Evolutionary conservation across 2,888 invertebrate species (phyloP), one percentile per base, ranked within the genome.

Genomic region (Phyllotreta striolata): DNA sequence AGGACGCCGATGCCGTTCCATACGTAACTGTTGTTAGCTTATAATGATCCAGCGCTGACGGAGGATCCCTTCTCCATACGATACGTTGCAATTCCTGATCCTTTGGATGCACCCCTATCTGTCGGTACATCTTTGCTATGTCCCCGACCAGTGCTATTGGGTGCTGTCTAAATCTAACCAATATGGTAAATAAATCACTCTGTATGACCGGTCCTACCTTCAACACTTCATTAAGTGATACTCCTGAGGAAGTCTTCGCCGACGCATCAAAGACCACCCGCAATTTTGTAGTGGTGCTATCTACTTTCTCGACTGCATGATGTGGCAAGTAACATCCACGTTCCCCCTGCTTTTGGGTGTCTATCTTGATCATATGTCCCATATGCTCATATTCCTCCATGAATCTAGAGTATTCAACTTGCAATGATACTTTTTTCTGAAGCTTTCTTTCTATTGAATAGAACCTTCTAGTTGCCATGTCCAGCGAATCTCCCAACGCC

Each of bases 41-140:
- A 37, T 46, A 66, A 49, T 63, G 58, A 37, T 37, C 39, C 41
- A 66, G 13, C 12, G 35, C 38, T 9, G 35, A 8, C 9, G n/a
- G 9, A 3, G 55, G 52, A 41, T 64, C 34, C 14, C 43, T 8
- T 13, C 76, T 61, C 77, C 77, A 80, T 1, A 78, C 49, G 6
- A 78, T 77, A 40, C 73, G 55, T 61, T 79, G 78, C 4, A 76
- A 64, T 10, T 70, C 55, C 4, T 66, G 39, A 55, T 78, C 70
- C 1, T 69, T 56, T 4, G 66, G 44, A 2, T 61, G 12, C 0
- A 77, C 69, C 5, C 58, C 61, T 3, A 77, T 64, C 63, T 75
- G 73, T 0, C 76, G 57, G 43, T 75, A 78, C 76, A 78, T 78
- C 63, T 78, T 75, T 8, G 69, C 55, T 9, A 77, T 69, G 47